phyloP scores from a whole-genome alignment of 2,113 vertebrate genomes.

The Marmota monax region DNA sequence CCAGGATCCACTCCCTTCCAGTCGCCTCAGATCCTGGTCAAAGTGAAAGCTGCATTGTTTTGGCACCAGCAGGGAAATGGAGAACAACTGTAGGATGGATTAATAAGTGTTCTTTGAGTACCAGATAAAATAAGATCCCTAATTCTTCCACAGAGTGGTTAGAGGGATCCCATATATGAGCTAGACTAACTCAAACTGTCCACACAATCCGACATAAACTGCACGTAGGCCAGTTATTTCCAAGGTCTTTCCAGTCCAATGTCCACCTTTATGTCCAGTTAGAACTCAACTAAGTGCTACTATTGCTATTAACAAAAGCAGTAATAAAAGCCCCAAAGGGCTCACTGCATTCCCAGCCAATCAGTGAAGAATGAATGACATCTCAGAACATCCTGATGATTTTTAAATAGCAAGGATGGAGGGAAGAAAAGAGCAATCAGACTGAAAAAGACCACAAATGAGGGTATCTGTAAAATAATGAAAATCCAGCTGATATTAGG shows the following conservation, averaged over 20 bases:
- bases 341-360: background rate
- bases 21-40: background rate
- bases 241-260: background rate
- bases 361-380: background rate
- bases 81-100: background rate
- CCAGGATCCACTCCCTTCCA: background rate
- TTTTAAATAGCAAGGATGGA: constrained; percentile 5
- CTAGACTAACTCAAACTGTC: background rate
- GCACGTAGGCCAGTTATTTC: background rate
- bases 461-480: background rate
- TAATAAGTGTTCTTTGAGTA: constrained; percentile 19
- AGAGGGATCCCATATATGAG: background rate
- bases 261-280: background rate
- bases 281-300: background rate
- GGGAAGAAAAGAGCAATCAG: background rate
- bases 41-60: constrained; percentile 12
- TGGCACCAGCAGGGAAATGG: rapidly evolving
- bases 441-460: background rate
- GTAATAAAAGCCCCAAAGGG: background rate
- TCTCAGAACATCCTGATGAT: background rate
- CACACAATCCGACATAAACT: background rate
- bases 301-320: constrained; percentile 28
- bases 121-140: background rate
- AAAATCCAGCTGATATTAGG: background rate
- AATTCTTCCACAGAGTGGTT: background rate